Percentiles rank a stretch among this genome's conserved stretches.
Evolutionary conservation across 2,113 vertebrate genomes (phyloP).

Genomic region (Heliornis fulica): DNA sequence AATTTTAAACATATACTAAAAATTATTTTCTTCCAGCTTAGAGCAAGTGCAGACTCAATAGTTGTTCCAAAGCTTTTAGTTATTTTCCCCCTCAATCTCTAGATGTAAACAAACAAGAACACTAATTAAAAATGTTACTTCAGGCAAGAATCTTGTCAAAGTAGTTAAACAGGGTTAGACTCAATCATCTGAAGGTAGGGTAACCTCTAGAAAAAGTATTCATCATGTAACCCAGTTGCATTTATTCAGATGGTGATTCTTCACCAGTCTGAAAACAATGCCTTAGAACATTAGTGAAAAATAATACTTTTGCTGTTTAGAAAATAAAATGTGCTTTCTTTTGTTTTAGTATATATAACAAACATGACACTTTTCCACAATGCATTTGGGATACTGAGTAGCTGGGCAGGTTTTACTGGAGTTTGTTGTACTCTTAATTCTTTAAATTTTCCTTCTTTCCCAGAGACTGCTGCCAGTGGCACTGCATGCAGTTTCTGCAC

Average conservation of each 20-base stretch:
- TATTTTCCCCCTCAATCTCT: slow-evolving; percentile 35
- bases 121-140: slow-evolving; percentile 43
- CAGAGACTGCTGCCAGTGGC: not conserved
- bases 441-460: not conserved
- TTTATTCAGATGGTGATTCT: not conserved
- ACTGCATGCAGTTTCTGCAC: accelerated
- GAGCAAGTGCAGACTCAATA: slow-evolving; percentile 47
- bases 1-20: slow-evolving; percentile 74
- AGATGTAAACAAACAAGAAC: slow-evolving; percentile 45
- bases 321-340: not conserved
- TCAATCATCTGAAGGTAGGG: not conserved
- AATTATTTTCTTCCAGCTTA: slow-evolving; percentile 62
- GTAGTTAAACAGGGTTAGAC: slow-evolving; percentile 2
- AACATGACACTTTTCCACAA: not conserved
- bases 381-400: not conserved
- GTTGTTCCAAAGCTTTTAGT: slow-evolving; percentile 33
- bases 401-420: not conserved
- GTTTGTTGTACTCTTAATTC: not conserved
- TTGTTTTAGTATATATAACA: not conserved
- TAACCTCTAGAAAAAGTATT: not conserved
- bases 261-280: not conserved
- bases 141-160: slow-evolving; percentile 48
- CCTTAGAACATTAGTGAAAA: not conserved
- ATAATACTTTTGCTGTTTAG: not conserved
- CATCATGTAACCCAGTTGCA: not conserved